These are phyloP conservation scores for Drosophila orena DNA, from an alignment of 1,140 invertebrate species.

Conservation along the genomic window DNA sequence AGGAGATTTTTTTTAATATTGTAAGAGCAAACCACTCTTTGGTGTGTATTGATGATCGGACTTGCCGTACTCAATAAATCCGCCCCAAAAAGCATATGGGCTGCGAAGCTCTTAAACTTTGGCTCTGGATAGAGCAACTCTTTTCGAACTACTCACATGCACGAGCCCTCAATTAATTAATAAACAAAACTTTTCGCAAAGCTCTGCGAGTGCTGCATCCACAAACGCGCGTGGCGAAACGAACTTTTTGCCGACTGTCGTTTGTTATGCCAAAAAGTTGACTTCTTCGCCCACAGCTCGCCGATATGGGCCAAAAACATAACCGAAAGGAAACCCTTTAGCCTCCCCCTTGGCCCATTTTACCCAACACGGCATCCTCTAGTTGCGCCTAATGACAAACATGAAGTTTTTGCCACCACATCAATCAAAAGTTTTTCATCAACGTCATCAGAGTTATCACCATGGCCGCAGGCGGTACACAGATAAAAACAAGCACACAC, in stretches of 20 bases:
- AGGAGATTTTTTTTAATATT: too few relatives aligned
- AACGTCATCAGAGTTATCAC: constrained; percentile 84
- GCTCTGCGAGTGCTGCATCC: constrained; percentile 34
- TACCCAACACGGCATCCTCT: neutral
- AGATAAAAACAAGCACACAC: constrained; percentile 34
- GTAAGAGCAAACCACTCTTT: too few relatives aligned
- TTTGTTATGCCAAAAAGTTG: constrained; percentile 59
- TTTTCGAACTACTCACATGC: constrained; percentile 32
- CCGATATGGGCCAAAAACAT: constrained; percentile 2
- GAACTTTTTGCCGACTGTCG: constrained; percentile 50
- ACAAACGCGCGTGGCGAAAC: constrained; percentile 2
- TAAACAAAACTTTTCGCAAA: constrained; percentile 73
- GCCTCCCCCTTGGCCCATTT: neutral
- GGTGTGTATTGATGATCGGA: too few relatives aligned
- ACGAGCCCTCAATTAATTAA: constrained; percentile 77
- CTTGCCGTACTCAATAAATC: too few relatives aligned
- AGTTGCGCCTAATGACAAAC: constrained; percentile 72
- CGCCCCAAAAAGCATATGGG: neutral
- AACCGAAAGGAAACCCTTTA: constrained; percentile 27
- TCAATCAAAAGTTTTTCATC: constrained; percentile 84
- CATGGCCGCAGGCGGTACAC: constrained; percentile 66
- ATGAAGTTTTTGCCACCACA: constrained; percentile 81
- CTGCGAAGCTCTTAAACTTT: constrained; percentile 3
- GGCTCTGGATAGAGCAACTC: constrained; percentile 2
- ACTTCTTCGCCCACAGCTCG: neutral